Evolutionary conservation across 2,888 invertebrate genomes (phyloP).

Genomic region (Odontocolon sp.): DNA sequence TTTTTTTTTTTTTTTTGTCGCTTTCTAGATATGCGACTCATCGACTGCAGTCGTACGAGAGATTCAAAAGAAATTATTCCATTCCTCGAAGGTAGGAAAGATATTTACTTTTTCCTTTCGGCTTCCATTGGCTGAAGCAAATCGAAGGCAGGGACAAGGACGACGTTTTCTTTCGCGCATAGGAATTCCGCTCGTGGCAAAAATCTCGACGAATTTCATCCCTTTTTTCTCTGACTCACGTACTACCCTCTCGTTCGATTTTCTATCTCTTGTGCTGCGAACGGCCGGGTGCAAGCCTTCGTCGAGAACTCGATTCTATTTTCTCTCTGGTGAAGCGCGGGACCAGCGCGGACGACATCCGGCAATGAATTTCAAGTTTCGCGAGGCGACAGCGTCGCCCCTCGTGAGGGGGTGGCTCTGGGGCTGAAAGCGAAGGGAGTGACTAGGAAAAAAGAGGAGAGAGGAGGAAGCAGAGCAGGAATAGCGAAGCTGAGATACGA

Average conservation of each 20-base stretch:
- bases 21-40: not conserved
- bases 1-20: not conserved
- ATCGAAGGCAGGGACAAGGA: not conserved
- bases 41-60: not conserved
- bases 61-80: not conserved
- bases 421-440: constrained; percentile 24
- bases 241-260: constrained; percentile 19
- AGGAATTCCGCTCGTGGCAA: constrained; percentile 25
- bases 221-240: constrained; percentile 3
- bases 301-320: constrained; percentile 50
- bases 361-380: constrained; percentile 64
- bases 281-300: constrained; percentile 13
- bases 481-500: constrained; percentile 42
- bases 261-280: constrained; percentile 36
- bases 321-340: constrained; percentile 22
- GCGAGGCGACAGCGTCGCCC: constrained; percentile 34
- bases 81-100: not conserved
- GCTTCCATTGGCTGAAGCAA: not conserved
- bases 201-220: constrained; percentile 41
- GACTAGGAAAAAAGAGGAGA: constrained; percentile 10
- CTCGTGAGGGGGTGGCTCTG: constrained; percentile 6
- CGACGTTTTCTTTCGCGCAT: not conserved
- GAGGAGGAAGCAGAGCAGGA: constrained; percentile 22
- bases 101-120: not conserved
- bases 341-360: constrained; percentile 54